phyloP scores from a whole-genome alignment of 2,113 vertebrate species.

The Suricata suricatta region DNA sequence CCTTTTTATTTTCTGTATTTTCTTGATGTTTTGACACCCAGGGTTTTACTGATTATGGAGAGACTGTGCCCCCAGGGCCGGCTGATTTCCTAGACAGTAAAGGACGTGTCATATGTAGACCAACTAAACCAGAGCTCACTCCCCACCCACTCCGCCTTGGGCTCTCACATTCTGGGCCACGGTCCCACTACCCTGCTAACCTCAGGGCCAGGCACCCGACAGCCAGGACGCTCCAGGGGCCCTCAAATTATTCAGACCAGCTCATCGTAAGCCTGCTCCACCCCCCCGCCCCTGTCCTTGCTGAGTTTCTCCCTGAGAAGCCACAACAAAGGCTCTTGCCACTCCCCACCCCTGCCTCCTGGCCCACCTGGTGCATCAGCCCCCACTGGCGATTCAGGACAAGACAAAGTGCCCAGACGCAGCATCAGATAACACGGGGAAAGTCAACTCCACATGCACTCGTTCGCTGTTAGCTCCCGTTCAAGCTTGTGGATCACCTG shows the following conservation, averaged over 20 bases:
- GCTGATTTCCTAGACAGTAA: background rate
- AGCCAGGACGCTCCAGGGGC: background rate
- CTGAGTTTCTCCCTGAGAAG: background rate
- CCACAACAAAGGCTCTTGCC: background rate
- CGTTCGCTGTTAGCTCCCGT: background rate
- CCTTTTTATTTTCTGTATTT: background rate
- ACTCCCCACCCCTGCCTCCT: background rate
- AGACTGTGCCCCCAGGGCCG: background rate
- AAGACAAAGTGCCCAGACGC: accelerated
- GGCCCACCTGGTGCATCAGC: background rate
- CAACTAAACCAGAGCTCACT: background rate
- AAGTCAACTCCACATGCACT: too few species aligned
- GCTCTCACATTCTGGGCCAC: background rate
- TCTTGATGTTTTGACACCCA: background rate
- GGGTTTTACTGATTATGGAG: background rate
- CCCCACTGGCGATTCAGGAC: too few species aligned
- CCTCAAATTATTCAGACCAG: background rate
- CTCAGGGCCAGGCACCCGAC: background rate
- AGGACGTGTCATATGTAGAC: background rate
- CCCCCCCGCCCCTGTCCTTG: background rate
- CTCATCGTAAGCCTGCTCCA: background rate
- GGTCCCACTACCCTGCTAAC: too few species aligned
- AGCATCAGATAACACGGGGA: too few species aligned
- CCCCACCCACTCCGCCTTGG: background rate
- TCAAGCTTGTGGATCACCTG: background rate